phyloP scores from a whole-genome alignment of 2,797 vertebrate genomes.

The Trematomus bernacchii region DNA sequence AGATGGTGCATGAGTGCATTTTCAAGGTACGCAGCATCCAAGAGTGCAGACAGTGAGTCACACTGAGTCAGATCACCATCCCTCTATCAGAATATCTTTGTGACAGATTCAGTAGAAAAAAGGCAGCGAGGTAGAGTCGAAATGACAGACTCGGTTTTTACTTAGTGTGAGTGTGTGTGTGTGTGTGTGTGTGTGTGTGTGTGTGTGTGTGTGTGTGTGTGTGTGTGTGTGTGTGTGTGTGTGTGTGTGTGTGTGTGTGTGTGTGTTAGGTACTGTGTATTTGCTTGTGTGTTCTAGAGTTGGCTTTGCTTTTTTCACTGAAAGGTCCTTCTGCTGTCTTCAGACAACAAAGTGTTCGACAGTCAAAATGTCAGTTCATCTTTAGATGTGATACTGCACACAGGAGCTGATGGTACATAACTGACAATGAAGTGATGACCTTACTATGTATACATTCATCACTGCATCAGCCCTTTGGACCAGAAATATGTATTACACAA shows the following conservation, averaged over 20 bases:
- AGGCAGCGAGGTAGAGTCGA: constrained; percentile 40
- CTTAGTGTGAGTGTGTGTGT: constrained; percentile 13
- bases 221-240: background rate
- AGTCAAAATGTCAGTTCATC: constrained; percentile 28
- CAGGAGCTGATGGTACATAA: constrained; percentile 11
- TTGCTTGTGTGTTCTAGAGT: constrained; percentile 6
- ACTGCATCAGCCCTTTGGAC: background rate
- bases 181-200: constrained; percentile 1
- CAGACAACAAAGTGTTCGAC: constrained; percentile 33
- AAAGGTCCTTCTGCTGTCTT: constrained; percentile 29
- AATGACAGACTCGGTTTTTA: constrained; percentile 63
- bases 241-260: background rate
- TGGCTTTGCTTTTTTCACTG: constrained; percentile 16
- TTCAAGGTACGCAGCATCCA: constrained; percentile 39
- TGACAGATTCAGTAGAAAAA: constrained; percentile 63
- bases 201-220: background rate
- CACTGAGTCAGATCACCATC: constrained; percentile 66
- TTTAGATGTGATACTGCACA: background rate
- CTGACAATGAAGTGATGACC: constrained; percentile 5
- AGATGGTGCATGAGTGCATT: constrained; percentile 17
- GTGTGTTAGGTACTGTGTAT: background rate
- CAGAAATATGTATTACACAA: background rate
- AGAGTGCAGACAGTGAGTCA: constrained; percentile 51
- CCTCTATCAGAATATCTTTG: constrained; percentile 61
- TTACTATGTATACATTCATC: constrained; percentile 2